Evolutionary conservation across 2,113 vertebrate species (phyloP).

Genomic region (Azemiops feae): DNA sequence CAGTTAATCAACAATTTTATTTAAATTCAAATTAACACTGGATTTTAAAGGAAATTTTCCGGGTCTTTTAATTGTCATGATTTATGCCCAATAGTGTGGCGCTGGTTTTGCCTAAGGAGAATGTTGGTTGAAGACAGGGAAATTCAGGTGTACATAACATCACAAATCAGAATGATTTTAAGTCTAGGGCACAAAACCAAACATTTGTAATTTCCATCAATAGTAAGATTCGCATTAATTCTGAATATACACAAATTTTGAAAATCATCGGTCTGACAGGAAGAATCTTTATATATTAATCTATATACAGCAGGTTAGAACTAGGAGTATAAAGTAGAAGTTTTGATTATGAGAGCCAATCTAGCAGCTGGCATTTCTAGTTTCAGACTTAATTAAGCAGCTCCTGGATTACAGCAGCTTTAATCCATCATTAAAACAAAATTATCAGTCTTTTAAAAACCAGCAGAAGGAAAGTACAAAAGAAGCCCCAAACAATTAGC

Average conservation of each 20-base stretch:
- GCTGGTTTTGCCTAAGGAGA: background rate
- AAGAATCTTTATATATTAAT: background rate
- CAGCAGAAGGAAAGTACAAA: background rate
- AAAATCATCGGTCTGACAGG: background rate
- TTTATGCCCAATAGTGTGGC: background rate
- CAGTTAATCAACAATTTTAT: background rate
- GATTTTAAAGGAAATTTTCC: background rate
- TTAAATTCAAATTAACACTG: background rate
- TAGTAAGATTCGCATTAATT: background rate
- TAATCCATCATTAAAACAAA: background rate
- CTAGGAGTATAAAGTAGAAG: background rate
- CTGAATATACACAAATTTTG: background rate
- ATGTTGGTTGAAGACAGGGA: background rate
- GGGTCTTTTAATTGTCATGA: background rate
- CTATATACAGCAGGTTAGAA: background rate
- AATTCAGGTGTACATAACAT: background rate
- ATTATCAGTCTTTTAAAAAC: background rate
- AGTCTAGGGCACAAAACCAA: background rate
- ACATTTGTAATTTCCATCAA: background rate
- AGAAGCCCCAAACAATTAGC: background rate
- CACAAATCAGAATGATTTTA: background rate
- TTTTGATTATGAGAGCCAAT: background rate
- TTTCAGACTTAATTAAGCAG: background rate
- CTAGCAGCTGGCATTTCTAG: background rate
- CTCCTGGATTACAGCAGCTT: background rate